Conservation (phyloP, 2,888 invertebrate genomes). For the Dione vanillae region DNA sequence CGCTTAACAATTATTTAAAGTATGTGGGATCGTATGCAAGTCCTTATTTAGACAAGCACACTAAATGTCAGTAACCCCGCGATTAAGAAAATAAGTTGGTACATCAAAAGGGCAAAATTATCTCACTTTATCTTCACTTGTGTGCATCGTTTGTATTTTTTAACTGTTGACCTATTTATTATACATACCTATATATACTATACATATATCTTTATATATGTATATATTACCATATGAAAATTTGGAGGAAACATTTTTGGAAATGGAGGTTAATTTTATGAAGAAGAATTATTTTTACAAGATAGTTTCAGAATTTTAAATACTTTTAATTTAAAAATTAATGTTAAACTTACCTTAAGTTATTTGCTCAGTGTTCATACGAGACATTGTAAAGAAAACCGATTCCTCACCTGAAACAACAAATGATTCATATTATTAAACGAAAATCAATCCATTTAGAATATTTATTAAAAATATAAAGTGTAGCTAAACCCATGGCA, state of each 20-base stretch:
- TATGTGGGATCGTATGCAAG: conserved; percentile 30
- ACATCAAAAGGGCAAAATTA: conserved; percentile 27
- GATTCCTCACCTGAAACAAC: conserved; percentile 77
- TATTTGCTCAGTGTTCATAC: conserved; percentile 65
- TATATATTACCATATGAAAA: no score
- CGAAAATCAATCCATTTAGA: conserved; percentile 43
- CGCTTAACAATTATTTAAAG: conserved; percentile 25
- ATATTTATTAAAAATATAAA: not conserved
- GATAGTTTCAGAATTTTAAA: no score
- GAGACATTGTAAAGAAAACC: conserved; percentile 69
- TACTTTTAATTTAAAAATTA: no score
- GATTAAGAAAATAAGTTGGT: conserved; percentile 32
- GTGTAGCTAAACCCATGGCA: no score
- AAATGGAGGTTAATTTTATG: no score
- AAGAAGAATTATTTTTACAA: no score
- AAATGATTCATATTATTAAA: conserved; percentile 35
- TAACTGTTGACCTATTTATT: not conserved
- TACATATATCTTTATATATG: no score
- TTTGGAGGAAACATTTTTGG: no score
- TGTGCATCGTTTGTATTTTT: not conserved
- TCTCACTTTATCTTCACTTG: not conserved
- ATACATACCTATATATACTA: no score
- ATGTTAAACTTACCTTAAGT: conserved; percentile 65
- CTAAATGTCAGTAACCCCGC: conserved; percentile 37
- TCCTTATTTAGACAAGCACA: conserved; percentile 35